Evolutionary conservation across 2,113 vertebrate genomes (phyloP).

Genomic region (Nicator chloris): DNA sequence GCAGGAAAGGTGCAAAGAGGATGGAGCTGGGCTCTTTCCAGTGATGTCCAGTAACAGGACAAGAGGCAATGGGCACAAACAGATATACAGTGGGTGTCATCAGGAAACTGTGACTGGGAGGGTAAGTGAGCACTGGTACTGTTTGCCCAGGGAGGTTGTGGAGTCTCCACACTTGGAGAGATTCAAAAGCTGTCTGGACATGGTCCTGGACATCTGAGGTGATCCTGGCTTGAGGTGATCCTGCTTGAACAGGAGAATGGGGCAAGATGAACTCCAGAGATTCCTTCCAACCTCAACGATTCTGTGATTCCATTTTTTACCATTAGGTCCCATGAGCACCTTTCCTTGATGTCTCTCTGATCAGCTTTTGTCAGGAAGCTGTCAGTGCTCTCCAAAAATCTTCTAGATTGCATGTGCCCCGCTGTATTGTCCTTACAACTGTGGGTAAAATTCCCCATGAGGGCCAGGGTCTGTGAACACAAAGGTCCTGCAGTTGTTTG

Average conservation of each 20-base stretch:
- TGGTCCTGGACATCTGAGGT: neutral
- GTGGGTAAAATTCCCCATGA: neutral
- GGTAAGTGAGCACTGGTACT: neutral
- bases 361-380: neutral
- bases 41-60: neutral
- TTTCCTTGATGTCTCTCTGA: neutral
- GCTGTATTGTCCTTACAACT: neutral
- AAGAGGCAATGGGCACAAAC: neutral
- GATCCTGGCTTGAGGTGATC: neutral
- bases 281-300: neutral
- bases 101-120: neutral
- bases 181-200: neutral
- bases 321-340: neutral
- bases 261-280: neutral
- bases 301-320: neutral
- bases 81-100: neutral
- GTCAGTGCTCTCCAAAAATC: neutral
- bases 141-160: neutral
- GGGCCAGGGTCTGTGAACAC: neutral
- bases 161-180: neutral
- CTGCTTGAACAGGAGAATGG: neutral
- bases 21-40: neutral
- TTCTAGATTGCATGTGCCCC: neutral
- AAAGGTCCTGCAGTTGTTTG: neutral
- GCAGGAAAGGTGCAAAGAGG: neutral